Evolutionary conservation across 2,888 invertebrate species (phyloP), one percentile per base, ranked within the genome.

Genomic region (Deilephila elpenor): DNA sequence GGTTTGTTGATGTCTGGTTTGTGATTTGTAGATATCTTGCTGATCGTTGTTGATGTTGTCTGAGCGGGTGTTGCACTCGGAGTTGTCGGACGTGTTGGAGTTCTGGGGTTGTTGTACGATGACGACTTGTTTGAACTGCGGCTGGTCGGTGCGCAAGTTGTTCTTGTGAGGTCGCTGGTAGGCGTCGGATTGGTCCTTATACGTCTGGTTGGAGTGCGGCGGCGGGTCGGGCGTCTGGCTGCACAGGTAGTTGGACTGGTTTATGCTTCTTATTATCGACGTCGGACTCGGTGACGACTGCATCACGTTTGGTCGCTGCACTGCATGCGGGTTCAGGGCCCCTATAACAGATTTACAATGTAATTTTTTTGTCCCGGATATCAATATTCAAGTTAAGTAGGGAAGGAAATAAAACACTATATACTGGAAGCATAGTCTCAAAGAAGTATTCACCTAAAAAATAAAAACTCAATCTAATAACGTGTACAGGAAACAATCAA

Each of bases 241-340:
- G 84, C 94, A 94, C 73, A 95, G 82, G 82, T 87, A 95, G 78
- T 89, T 93, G 0, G 95, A 93, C 74, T 95, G 95, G 77, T 95
- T 95, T 79, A 95, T 93, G 79, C 89, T 93, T 44, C 87, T 79
- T 73, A 95, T 95, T 64, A 95, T 92, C 5, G 94, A 92, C 3
- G 89, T 95, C 19, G 95, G 95, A 76, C 95, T 95, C 2, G 95
- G 95, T 34, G 94, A 94, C 3, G 93, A 93, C 74, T 91, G 91
- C 84, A 88, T 86, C 14, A 87, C 87, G 76, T 89, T 92, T 14
- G 91, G 92, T 74, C 91, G 84, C 75, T 90, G 88, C 1, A 93
- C 84, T 56, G 83, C 78, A 72, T 90, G 86, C 4, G 89, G 86
- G 76, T 91, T 91, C 71, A 93, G 73, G 51, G 87, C 71, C 71